Evolutionary conservation across 1,140 invertebrate species (phyloP).

Genomic region (Heliconius hewitsoni): DNA sequence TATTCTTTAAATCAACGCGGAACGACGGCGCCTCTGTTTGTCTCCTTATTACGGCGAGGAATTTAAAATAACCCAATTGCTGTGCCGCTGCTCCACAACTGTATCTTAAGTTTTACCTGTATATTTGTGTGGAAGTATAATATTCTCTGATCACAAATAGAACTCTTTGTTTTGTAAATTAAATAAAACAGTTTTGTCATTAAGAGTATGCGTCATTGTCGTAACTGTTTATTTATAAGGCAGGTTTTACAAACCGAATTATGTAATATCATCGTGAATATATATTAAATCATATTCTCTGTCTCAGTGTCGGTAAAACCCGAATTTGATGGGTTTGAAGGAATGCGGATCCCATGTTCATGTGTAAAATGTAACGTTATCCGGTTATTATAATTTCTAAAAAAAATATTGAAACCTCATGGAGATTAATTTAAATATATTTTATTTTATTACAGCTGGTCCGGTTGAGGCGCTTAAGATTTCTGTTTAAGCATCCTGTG

Average conservation of each 20-base stretch:
- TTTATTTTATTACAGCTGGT: slow-evolving; percentile 50
- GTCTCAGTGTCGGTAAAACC: slow-evolving; percentile 45
- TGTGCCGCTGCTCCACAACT: no score
- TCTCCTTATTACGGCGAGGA: no score
- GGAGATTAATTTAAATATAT: slow-evolving; percentile 9
- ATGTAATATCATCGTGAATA: slow-evolving; percentile 41
- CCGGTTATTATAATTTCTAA: slow-evolving; percentile 5
- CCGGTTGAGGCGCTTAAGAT: slow-evolving; percentile 47
- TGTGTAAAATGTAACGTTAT: not conserved
- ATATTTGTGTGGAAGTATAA: not conserved
- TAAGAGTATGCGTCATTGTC: slow-evolving; percentile 26
- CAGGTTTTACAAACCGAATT: slow-evolving; percentile 40
- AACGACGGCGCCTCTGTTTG: no score
- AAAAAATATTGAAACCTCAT: not conserved
- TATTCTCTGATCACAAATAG: not conserved
- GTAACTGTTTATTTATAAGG: slow-evolving; percentile 27
- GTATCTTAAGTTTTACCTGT: no score
- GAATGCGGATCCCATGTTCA: slow-evolving; percentile 50
- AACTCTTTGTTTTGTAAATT: not conserved
- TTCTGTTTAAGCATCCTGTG: slow-evolving; percentile 42
- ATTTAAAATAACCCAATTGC: no score
- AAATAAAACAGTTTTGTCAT: slow-evolving; percentile 32
- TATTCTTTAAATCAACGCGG: no score
- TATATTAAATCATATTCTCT: slow-evolving; percentile 34
- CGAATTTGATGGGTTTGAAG: slow-evolving; percentile 39